A percentile compares a stretch with the other conserved stretches of the same genome.
Conservation (phyloP, 2,113 vertebrate species). For the Clinocottus analis region DNA sequence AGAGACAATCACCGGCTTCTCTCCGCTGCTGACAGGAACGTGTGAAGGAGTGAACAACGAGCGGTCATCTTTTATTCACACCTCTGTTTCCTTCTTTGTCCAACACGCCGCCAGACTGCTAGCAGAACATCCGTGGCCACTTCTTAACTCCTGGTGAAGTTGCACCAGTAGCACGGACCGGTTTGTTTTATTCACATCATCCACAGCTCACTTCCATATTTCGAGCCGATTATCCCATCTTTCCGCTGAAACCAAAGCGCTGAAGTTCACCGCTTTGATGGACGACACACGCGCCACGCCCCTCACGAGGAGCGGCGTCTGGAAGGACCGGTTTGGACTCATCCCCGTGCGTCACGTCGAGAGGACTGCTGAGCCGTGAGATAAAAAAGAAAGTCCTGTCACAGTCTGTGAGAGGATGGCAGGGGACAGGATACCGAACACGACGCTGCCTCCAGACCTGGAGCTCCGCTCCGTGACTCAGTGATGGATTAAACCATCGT, state of each 20-base stretch:
- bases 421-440: conserved; percentile 30
- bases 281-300: conserved; percentile 28
- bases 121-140: conserved; percentile 8
- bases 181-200: conserved; percentile 42
- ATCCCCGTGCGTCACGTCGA: conserved; percentile 39
- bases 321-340: not conserved
- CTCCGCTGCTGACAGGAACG: conserved; percentile 6
- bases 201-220: not conserved
- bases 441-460: conserved; percentile 23
- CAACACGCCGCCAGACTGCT: conserved; percentile 3
- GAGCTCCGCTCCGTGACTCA: conserved; percentile 8
- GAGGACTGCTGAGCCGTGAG: conserved; percentile 50
- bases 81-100: not conserved
- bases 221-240: conserved; percentile 21
- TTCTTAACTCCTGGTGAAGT: conserved; percentile 5
- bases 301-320: conserved; percentile 2
- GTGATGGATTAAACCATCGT: conserved; percentile 18
- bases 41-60: conserved; percentile 17
- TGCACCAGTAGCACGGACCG: conserved; percentile 32
- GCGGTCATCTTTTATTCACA: conserved; percentile 25
- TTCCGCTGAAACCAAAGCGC: conserved; percentile 9
- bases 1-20: conserved; percentile 11
- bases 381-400: conserved; percentile 39
- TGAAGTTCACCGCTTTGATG: conserved; percentile 12
- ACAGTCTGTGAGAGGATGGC: conserved; percentile 17